Evolutionary conservation across 2,113 vertebrate species (phyloP).

Genomic region (mouse (Mus musculus)): DNA sequence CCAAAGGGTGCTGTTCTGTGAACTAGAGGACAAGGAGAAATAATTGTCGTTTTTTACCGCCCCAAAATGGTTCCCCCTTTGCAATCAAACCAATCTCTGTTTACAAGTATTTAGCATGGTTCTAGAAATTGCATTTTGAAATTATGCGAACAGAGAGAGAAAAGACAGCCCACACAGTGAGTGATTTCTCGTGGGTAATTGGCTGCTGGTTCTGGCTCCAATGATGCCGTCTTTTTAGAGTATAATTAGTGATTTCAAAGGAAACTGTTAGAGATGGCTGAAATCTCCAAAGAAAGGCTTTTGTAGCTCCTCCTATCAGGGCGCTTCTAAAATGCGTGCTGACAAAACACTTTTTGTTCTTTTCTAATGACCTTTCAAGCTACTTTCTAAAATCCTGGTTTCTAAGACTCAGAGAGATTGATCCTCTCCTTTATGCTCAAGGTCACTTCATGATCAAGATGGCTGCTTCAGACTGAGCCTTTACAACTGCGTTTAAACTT

Average conservation of each 20-base stretch:
- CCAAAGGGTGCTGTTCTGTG: constrained; percentile 23
- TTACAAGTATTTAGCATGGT: constrained; percentile 82
- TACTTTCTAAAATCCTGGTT: constrained; percentile 27
- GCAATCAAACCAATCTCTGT: constrained; percentile 82
- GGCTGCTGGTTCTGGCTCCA: constrained; percentile 78
- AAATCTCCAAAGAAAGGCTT: constrained; percentile 73
- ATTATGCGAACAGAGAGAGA: constrained; percentile 74
- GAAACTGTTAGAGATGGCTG: constrained; percentile 74
- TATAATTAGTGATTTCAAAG: constrained; percentile 80
- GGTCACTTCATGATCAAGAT: constrained; percentile 4
- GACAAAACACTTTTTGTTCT: constrained; percentile 58
- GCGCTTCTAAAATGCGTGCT: constrained; percentile 9
- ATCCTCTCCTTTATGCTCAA: not conserved
- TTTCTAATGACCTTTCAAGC: constrained; percentile 51
- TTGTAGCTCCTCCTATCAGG: constrained; percentile 50
- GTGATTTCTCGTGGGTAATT: constrained; percentile 78
- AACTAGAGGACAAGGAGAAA: constrained; percentile 69
- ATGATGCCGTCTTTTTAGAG: constrained; percentile 73
- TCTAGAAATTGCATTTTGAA: constrained; percentile 82
- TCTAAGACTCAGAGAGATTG: not conserved
- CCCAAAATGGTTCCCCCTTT: constrained; percentile 57
- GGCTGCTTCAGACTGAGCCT: not conserved
- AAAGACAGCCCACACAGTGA: constrained; percentile 70
- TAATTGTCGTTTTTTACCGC: constrained; percentile 59
- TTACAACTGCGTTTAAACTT: not conserved